Evolutionary conservation across 2,797 vertebrate genomes (phyloP).

Genomic region (Apogon talboti): DNA sequence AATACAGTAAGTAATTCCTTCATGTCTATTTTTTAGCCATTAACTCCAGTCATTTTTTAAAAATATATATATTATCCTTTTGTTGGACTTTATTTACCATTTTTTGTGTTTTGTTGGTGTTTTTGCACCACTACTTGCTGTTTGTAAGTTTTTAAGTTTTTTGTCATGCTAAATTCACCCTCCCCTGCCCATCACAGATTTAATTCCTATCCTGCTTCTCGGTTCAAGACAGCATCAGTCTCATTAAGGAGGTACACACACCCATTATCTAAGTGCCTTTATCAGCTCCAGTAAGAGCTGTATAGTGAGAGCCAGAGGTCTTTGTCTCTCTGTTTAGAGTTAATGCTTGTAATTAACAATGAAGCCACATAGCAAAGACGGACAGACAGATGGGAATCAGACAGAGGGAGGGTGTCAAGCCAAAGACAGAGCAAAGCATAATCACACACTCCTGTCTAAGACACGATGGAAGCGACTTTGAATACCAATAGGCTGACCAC

Average conservation of each 20-base stretch:
- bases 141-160: too few species aligned
- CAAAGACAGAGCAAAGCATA: slow-evolving; percentile 16
- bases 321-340: slow-evolving; percentile 12
- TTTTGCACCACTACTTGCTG: too few species aligned
- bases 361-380: slow-evolving; percentile 21
- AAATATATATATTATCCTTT: too few species aligned
- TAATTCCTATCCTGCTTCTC: slow-evolving; percentile 2
- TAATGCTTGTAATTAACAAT: slow-evolving; percentile 47
- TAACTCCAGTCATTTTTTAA: too few species aligned
- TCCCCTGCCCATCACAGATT: not conserved
- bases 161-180: too few species aligned
- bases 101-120: too few species aligned
- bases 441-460: slow-evolving; percentile 20
- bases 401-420: slow-evolving; percentile 4
- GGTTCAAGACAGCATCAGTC: too few species aligned
- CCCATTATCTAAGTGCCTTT: not conserved
- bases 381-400: slow-evolving; percentile 32
- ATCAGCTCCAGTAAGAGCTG: slow-evolving; percentile 3
- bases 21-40: too few species aligned
- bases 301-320: slow-evolving; percentile 27
- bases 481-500: slow-evolving; percentile 12
- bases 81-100: too few species aligned
- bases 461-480: slow-evolving; percentile 33
- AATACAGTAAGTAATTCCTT: too few species aligned
- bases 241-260: too few species aligned